Conservation (phyloP, 2,888 invertebrate species). For the Drosophila colorata region DNA sequence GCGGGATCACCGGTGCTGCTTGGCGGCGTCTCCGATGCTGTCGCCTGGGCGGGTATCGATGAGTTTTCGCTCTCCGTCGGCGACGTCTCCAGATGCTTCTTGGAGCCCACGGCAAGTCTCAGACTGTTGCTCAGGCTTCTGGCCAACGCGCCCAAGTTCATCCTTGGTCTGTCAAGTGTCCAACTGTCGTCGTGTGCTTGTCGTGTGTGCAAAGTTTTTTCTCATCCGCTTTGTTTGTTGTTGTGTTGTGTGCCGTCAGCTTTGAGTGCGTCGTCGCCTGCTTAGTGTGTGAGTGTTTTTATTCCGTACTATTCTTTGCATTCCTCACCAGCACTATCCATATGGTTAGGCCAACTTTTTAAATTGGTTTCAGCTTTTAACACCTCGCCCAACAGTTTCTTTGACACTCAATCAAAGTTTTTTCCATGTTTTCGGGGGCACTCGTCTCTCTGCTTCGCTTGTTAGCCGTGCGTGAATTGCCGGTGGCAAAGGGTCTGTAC, state of each 20-base stretch:
- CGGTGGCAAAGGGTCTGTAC: constrained; percentile 66
- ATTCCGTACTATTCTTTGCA: constrained; percentile 28
- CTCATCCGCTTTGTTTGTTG: constrained; percentile 25
- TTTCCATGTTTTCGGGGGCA: constrained; percentile 34
- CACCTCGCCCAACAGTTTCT: constrained; percentile 66
- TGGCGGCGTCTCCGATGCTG: not conserved
- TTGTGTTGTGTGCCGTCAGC: constrained; percentile 46
- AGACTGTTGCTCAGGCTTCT: constrained; percentile 61
- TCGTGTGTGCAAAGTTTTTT: constrained; percentile 34
- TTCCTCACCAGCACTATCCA: constrained; percentile 57
- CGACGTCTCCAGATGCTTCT: constrained; percentile 27
- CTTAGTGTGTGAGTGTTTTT: constrained; percentile 5
- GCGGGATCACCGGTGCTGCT: not conserved
- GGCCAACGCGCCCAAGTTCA: constrained; percentile 64
- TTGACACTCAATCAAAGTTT: constrained; percentile 72
- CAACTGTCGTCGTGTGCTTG: constrained; percentile 38
- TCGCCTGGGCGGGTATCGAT: not conserved
- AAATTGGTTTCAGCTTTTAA: constrained; percentile 77
- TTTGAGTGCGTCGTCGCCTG: constrained; percentile 41
- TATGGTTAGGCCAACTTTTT: constrained; percentile 75
- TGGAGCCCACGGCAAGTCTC: constrained; percentile 29
- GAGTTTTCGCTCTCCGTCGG: constrained; percentile 10
- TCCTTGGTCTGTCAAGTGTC: constrained; percentile 51
- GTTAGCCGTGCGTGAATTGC: constrained; percentile 77
- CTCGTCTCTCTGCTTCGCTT: constrained; percentile 46